Conservation (phyloP, 1,140 invertebrate species). For the Drosophila nigrodunni region DNA sequence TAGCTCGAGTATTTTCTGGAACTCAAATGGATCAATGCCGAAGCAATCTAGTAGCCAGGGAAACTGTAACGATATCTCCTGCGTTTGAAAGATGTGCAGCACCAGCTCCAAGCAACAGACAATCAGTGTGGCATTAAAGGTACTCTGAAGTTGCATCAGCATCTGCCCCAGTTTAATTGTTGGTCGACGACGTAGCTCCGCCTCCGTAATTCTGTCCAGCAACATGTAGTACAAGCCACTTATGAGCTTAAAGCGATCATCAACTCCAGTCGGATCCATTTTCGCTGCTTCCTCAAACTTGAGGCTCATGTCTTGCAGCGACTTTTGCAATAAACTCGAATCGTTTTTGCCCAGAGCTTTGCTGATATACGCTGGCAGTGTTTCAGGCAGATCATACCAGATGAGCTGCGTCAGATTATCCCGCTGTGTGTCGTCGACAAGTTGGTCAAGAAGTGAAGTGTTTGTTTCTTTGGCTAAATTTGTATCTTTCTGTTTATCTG, state of each 20-base stretch:
- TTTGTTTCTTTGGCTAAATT: background rate
- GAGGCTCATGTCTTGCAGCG: conserved; percentile 14
- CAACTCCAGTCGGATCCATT: background rate
- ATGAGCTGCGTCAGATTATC: conserved; percentile 26
- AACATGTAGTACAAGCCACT: conserved; percentile 91
- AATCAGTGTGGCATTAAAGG: conserved; percentile 94
- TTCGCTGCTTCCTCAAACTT: conserved; percentile 21
- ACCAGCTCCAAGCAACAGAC: conserved; percentile 97
- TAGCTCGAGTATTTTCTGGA: conserved; percentile 98
- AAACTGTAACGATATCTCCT: conserved; percentile 89
- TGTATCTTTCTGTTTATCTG: background rate
- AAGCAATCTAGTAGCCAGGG: conserved; percentile 96
- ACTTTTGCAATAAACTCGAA: conserved; percentile 9
- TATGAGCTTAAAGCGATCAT: conserved; percentile 31
- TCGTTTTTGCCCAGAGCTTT: conserved; percentile 14
- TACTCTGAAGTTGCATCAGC: conserved; percentile 86
- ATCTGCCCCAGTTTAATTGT: conserved; percentile 87
- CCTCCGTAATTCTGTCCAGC: conserved; percentile 92
- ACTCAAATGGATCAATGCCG: conserved; percentile 92
- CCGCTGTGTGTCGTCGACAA: background rate
- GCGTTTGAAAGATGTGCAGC: conserved; percentile 92
- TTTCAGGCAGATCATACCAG: conserved; percentile 17
- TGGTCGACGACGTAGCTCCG: conserved; percentile 90
- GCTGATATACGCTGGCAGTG: conserved; percentile 28
- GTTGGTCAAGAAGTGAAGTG: background rate